Conservation (phyloP, 2,797 vertebrate genomes). For the Acanthurus leucopareius region DNA sequence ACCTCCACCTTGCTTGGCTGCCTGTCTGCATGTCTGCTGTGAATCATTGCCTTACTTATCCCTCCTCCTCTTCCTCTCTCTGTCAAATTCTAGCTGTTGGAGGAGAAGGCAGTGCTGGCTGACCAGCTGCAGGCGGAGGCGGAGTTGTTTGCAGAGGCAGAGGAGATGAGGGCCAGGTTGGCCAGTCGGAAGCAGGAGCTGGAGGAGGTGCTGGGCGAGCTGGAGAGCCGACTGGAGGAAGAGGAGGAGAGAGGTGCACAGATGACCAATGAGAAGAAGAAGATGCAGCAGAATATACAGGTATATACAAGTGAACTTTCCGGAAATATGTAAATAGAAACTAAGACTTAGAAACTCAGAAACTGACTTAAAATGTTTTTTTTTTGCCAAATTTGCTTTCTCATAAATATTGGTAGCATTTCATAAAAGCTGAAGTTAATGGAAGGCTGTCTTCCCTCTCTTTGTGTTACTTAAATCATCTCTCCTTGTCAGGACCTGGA, state of each 20-base stretch:
- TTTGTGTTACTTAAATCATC: not conserved
- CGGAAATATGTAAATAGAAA: not conserved
- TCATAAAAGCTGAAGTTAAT: not conserved
- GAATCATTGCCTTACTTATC: conserved; percentile 2
- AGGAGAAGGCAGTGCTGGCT: conserved; percentile 89
- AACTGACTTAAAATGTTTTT: not conserved
- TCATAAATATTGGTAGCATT: not conserved
- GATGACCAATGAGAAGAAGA: conserved; percentile 90
- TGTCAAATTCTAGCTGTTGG: conserved; percentile 81
- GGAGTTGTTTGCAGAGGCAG: conserved; percentile 92
- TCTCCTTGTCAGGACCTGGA: conserved; percentile 88
- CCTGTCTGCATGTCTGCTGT: not conserved
- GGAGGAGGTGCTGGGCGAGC: conserved; percentile 90
- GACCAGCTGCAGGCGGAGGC: conserved; percentile 93
- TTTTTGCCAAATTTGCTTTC: not conserved
- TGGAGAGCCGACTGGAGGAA: conserved; percentile 91
- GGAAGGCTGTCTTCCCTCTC: not conserved
- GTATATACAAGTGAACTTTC: conserved; percentile 65
- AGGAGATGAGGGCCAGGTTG: conserved; percentile 90
- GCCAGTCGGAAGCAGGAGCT: conserved; percentile 92
- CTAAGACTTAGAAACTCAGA: not conserved
- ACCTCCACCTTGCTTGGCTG: not conserved
- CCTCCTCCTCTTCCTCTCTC: conserved; percentile 9
- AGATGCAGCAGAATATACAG: conserved; percentile 91
- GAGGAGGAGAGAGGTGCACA: conserved; percentile 91